Percentiles rank a stretch among this genome's conserved stretches.
Evolutionary conservation across 2,888 invertebrate species (phyloP).

Genomic region (Tromatobia lineatoria): DNA sequence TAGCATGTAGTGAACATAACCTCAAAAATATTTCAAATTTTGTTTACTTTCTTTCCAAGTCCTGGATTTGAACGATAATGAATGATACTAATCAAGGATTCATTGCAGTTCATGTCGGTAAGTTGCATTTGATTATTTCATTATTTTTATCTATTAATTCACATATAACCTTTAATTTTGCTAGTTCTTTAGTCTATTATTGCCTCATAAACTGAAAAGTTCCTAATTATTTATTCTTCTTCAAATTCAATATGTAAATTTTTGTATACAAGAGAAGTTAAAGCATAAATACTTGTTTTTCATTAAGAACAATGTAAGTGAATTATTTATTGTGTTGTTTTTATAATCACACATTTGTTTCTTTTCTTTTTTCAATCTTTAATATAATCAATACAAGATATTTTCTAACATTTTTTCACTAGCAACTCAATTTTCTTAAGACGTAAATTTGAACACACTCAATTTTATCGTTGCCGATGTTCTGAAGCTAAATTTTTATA

Average conservation of each 20-base stretch:
- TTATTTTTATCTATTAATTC: background rate
- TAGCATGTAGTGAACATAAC: slow-evolving; percentile 18
- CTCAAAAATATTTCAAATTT: slow-evolving; percentile 22
- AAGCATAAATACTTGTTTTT: no score
- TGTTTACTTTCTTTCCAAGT: slow-evolving; percentile 1
- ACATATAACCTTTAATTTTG: no score
- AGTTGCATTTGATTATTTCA: slow-evolving; percentile 40
- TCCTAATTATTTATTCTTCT: background rate
- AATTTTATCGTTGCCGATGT: background rate
- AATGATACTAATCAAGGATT: slow-evolving; percentile 77
- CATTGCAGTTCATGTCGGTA: slow-evolving; percentile 82
- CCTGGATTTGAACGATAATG: slow-evolving; percentile 61
- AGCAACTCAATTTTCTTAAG: no score
- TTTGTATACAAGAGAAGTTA: no score
- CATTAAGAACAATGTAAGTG: no score
- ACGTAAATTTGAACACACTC: background rate
- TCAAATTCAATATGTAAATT: background rate
- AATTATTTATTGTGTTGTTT: no score
- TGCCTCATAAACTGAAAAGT: background rate
- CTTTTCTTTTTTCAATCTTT: no score
- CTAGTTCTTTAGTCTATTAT: background rate
- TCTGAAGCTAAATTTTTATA: background rate
- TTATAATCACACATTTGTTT: no score
- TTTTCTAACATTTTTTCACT: no score
- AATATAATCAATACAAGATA: no score